Evolutionary conservation across 35 echinoderm and acorn worm genomes (phyloP).

Genomic region (Nesometra sesokonis): DNA sequence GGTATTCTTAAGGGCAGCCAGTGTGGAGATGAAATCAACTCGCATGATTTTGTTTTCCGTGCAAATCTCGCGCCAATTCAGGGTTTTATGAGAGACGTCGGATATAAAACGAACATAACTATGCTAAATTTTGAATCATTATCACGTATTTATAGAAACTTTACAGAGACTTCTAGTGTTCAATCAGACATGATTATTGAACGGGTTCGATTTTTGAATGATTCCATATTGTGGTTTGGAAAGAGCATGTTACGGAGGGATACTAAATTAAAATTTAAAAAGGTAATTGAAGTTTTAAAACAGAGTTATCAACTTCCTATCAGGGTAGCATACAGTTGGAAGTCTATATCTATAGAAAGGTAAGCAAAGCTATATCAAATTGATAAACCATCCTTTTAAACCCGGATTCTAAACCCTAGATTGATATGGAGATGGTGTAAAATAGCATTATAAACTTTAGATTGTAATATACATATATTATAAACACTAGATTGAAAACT

Average conservation of each 20-base stretch:
- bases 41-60: conserved; percentile 51
- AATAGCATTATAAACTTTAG: too few relatives aligned
- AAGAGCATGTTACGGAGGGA: conserved; percentile 13
- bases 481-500: too few relatives aligned
- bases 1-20: conserved; percentile 41
- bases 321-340: conserved; percentile 33
- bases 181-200: neutral
- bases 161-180: neutral
- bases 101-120: conserved; percentile 36
- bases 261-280: neutral
- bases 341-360: conserved; percentile 42
- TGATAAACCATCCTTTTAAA: too few relatives aligned
- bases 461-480: too few relatives aligned
- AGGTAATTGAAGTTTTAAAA: conserved; percentile 7
- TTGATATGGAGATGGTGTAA: too few relatives aligned
- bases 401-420: too few relatives aligned
- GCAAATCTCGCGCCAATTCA: conserved; percentile 42
- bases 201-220: conserved; percentile 34
- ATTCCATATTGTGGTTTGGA: conserved; percentile 53
- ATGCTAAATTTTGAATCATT: conserved; percentile 39
- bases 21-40: conserved; percentile 42
- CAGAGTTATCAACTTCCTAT: neutral
- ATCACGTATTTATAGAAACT: conserved; percentile 8
- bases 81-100: neutral
- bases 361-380: neutral